These are phyloP conservation scores for Platyrinchus mystaceus DNA, from an alignment of 2,797 vertebrate genomes.

Conservation along the genomic window DNA sequence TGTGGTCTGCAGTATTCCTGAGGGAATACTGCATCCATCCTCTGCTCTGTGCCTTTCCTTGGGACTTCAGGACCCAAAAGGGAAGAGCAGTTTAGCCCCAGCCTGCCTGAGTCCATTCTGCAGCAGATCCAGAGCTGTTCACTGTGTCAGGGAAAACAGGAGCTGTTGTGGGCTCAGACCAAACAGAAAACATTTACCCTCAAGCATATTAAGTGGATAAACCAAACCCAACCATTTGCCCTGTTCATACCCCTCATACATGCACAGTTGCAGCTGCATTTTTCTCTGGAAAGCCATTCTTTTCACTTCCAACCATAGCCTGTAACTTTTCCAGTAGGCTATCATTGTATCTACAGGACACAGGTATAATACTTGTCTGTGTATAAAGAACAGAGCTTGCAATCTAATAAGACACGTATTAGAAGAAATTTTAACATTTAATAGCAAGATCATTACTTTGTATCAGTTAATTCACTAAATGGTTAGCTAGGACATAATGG, in stretches of 20 bases:
- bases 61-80: neutral
- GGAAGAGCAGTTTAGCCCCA: neutral
- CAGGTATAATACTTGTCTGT: neutral
- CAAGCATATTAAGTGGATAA: neutral
- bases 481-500: neutral
- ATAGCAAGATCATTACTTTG: neutral
- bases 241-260: neutral
- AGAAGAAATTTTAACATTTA: neutral
- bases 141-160: neutral
- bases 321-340: neutral
- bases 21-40: neutral
- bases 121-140: neutral
- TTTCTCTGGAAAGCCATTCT: neutral
- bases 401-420: neutral
- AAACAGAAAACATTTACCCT: neutral
- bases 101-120: neutral
- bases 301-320: neutral
- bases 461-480: neutral
- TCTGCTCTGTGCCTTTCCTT: neutral
- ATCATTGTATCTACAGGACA: rapidly evolving
- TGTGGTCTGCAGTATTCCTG: neutral
- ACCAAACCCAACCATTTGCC: neutral
- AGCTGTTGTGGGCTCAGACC: neutral
- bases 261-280: neutral
- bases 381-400: neutral